phyloP scores from a whole-genome alignment of 2,113 vertebrate species.

The Carassius auratus region DNA sequence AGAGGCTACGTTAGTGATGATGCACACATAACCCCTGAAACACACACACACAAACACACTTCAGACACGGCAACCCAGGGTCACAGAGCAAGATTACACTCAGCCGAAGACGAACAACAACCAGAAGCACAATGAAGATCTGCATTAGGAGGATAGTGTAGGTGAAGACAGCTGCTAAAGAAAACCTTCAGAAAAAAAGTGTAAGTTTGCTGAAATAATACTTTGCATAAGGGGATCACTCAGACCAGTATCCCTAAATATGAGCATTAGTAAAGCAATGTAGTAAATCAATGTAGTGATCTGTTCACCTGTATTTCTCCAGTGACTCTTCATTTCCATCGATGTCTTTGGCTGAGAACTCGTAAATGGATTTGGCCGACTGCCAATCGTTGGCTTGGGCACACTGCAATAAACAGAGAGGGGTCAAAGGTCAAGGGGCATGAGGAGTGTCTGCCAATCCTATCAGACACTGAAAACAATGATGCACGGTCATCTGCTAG shows the following conservation, averaged over 20 bases:
- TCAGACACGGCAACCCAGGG: background rate
- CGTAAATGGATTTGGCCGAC: slow-evolving; percentile 84
- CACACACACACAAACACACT: background rate
- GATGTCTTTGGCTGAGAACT: slow-evolving; percentile 88
- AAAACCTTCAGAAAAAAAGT: too few species aligned
- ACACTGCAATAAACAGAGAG: slow-evolving; percentile 73
- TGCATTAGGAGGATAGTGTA: background rate
- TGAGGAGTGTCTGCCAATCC: background rate
- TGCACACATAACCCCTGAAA: slow-evolving; percentile 85
- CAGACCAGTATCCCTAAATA: too few species aligned
- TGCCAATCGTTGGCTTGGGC: slow-evolving; percentile 83
- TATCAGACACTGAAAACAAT: background rate
- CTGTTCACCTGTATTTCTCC: slow-evolving; percentile 85
- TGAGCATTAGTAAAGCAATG: too few species aligned
- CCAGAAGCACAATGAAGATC: background rate
- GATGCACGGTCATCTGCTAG: background rate
- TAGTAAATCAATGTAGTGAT: too few species aligned
- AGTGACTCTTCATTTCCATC: slow-evolving; percentile 85
- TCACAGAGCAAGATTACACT: background rate
- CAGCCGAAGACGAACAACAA: background rate
- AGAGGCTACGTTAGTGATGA: slow-evolving; percentile 93
- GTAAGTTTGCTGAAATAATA: too few species aligned
- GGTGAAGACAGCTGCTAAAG: too few species aligned
- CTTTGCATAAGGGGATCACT: too few species aligned
- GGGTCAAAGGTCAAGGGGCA: background rate